Conservation (phyloP, 1,140 invertebrate species). For the Acromyrmex charruanus region DNA sequence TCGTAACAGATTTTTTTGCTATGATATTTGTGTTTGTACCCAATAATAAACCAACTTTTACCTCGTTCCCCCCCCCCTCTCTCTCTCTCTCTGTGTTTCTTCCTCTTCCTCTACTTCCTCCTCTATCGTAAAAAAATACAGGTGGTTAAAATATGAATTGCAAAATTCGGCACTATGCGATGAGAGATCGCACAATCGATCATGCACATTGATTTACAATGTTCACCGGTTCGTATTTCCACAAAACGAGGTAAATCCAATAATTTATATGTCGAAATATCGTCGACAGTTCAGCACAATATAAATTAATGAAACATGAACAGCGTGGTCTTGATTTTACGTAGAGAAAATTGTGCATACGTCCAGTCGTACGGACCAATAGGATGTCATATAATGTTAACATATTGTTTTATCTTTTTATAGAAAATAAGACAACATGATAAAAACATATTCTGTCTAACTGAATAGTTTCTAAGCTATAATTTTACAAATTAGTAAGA, state of each 20-base stretch:
- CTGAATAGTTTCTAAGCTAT: background rate
- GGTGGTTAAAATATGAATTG: slow-evolving; percentile 52
- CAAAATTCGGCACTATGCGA: slow-evolving; percentile 30
- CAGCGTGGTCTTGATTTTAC: slow-evolving; percentile 15
- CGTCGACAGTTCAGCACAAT: background rate
- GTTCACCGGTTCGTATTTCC: slow-evolving; percentile 10
- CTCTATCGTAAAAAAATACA: background rate
- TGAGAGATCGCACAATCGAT: slow-evolving; percentile 14
- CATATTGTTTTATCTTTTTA: background rate
- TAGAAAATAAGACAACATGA: background rate
- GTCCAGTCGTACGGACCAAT: background rate
- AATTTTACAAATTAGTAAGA: background rate
- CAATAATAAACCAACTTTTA: slow-evolving; percentile 26
- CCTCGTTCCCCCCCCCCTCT: background rate
- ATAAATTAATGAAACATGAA: slow-evolving; percentile 57
- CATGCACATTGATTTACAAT: slow-evolving; percentile 46
- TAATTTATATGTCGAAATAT: slow-evolving; percentile 50
- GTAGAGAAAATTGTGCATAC: background rate
- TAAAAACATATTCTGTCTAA: background rate
- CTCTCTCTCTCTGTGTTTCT: background rate
- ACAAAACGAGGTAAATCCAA: slow-evolving; percentile 29
- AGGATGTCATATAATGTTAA: slow-evolving; percentile 8
- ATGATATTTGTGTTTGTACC: slow-evolving; percentile 24
- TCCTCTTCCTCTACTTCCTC: background rate
- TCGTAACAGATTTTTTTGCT: slow-evolving; percentile 48